Evolutionary conservation across 2,888 invertebrate genomes (phyloP), one percentile per base, ranked within the genome.

Genomic region (Philonicus albiceps): DNA sequence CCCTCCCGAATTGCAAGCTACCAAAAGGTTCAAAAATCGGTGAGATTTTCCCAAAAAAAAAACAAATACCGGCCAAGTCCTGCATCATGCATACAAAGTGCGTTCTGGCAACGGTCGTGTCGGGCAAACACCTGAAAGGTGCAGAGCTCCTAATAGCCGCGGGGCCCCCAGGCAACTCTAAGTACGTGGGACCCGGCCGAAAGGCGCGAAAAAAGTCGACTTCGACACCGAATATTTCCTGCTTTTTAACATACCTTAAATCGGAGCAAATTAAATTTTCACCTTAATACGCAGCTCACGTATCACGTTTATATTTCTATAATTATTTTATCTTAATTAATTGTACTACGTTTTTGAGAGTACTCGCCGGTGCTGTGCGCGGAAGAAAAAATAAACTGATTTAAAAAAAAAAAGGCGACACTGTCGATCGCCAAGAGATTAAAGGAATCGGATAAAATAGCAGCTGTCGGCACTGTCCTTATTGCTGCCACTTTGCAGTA

Each of bases 281-380:
- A 84, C 73, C 40, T 84, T 84, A 84, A 73, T 84, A 84, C 30
- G 40, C 84, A n/a, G 27, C 27, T 73, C 84, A 84, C 84, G 84
- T 84, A 84, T 72, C 73, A 34, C 84, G 84, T 84, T 73, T 84
- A 73, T 84, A 84, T 84, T 84, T 84, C 84, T 84, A 84, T 73
- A 84, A 84, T 84, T 73, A 84, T 84, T 84, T 84, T 84, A 84
- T 73, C 84, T 84, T 84, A 84, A 84, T 84, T 84, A 84, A 84
- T 84, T 84, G 78, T 78, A 43, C n/a, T 43, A 78, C 78, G 78
- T 78, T 78, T 78, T 78, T 78, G 30, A 43, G 43, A 22, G 43
- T 43, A 27, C 43, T 78, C 43, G 34, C 34, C 34, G 37, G 74
- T 19, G 27, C 11, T 74, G 75, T 19, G 74, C 34, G n/a, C 31